Base-by-base conservation (phyloP, 2,888 invertebrate genomes). In the Brachycybe producta region DNA sequence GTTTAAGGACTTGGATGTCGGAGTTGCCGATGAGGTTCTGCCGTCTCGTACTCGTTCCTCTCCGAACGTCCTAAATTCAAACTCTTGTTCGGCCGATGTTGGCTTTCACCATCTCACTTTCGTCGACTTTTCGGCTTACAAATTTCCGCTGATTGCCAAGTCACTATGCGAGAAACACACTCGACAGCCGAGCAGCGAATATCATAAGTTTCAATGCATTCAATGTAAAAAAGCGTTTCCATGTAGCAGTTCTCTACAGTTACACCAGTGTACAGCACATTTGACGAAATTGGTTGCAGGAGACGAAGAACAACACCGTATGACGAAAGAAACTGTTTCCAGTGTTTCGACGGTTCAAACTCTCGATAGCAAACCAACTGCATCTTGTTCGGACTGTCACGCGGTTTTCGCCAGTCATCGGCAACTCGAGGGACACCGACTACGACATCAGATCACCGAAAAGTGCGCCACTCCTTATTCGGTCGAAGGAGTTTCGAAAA, bases 41-140 rank as follows among this genome's bases (percentile, higher is more conserved):
- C n/a, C n/a, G n/a, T n/a, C n/a, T n/a, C n/a, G n/a, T n/a, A n/a
- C n/a, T n/a, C 27, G 23, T 3, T 34, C 19, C 24, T 8, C 21
- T 19, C 1, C 38, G 7, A 21, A 38, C 19, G 15, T 24, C 27
- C 19, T 17, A 17, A 36, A 36, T n/a, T 17, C 19, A 21, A 13
- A 15, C 15, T 15, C 5, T 13, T 19, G 27, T 5, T 23, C 36
- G 7, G 39, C 38, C 1, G 21, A 15, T 7, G 42, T 60, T 17
- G 64, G 64, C 15, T 65, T 65, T 32, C 50, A 55, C 57, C 82
- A 85, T 64, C 68, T 80, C 49, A 77, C 78, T 2, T 82, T 80
- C 62, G 75, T 82, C n/a, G 84, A 85, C 62, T 87, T 84, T 62
- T 79, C 84, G 0, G 78, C 77, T 52, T 76, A 77, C 57, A 86